A percentile compares a stretch with the other conserved stretches of the same genome.
These are phyloP conservation scores for Propithecus perrieri DNA, from an alignment of 2,797 vertebrate genomes.

Conservation along the genomic window DNA sequence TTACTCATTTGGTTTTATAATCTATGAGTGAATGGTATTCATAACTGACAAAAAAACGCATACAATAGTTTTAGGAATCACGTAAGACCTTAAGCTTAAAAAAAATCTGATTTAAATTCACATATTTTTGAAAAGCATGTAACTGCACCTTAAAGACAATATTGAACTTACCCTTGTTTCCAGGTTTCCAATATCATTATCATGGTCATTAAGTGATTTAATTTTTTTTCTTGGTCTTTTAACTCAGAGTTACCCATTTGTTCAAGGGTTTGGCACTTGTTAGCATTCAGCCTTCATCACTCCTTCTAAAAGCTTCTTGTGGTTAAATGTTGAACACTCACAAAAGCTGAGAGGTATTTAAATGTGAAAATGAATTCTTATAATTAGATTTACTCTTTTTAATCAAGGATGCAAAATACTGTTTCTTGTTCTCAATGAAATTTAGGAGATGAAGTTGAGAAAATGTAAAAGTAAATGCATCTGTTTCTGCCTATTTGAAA, in stretches of 20 bases:
- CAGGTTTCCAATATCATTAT: conserved; percentile 45
- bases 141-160: not conserved
- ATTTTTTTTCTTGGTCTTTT: conserved; percentile 53
- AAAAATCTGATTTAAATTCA: not conserved
- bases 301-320: conserved; percentile 71
- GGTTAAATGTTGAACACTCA: conserved; percentile 63
- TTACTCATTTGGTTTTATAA: conserved; percentile 51
- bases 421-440: conserved; percentile 75
- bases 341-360: conserved; percentile 80
- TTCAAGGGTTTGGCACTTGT: conserved; percentile 52
- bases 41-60: not conserved
- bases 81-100: not conserved
- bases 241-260: conserved; percentile 38
- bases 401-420: conserved; percentile 80
- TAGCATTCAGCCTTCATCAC: conserved; percentile 66
- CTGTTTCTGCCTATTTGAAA: conserved; percentile 73
- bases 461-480: conserved; percentile 61
- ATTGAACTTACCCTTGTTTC: not conserved
- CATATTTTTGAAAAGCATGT: conserved; percentile 42
- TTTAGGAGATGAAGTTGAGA: conserved; percentile 61
- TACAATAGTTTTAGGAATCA: not conserved
- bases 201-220: not conserved
- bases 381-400: conserved; percentile 82
- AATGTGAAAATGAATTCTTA: conserved; percentile 79
- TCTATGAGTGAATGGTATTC: not conserved